A percentile compares a stretch with the other conserved stretches of the same genome.
phyloP scores from a whole-genome alignment of 2,888 invertebrate genomes.

The Pterostichus madidus region DNA sequence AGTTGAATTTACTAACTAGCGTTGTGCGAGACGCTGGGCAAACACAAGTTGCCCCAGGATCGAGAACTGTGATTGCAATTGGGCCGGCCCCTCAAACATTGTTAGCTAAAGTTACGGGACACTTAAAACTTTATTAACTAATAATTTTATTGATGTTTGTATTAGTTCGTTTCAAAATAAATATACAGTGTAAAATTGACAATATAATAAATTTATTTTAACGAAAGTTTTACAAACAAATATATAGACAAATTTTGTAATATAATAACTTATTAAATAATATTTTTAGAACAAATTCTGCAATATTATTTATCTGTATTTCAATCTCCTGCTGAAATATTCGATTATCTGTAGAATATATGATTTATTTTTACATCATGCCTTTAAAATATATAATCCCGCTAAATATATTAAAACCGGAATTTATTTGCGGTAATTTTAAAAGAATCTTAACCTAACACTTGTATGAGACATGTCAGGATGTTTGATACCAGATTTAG shows the following conservation, averaged over 20 bases:
- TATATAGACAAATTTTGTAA: neutral
- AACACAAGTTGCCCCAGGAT: slow-evolving; percentile 94
- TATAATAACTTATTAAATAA: slow-evolving; percentile 29
- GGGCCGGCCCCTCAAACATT: slow-evolving; percentile 92
- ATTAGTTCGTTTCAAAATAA: neutral
- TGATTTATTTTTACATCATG: no score
- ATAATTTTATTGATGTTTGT: slow-evolving; percentile 20
- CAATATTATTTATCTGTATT: no score
- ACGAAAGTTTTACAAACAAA: neutral
- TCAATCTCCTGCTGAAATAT: no score
- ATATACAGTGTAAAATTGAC: neutral
- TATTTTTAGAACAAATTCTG: neutral
- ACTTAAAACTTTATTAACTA: slow-evolving; percentile 89
- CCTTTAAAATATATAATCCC: neutral
- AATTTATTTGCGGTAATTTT: slow-evolving; percentile 14
- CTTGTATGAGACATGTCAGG: slow-evolving; percentile 32
- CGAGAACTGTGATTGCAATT: slow-evolving; percentile 93
- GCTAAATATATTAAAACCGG: neutral
- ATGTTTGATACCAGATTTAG: slow-evolving; percentile 66
- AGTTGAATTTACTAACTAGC: slow-evolving; percentile 85
- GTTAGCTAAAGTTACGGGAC: slow-evolving; percentile 91
- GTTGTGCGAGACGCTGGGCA: slow-evolving; percentile 94
- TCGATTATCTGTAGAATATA: no score
- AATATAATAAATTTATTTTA: neutral
- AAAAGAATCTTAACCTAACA: slow-evolving; percentile 29